phyloP scores from a whole-genome alignment of 2,113 vertebrate species.

The Panurus biarmicus region DNA sequence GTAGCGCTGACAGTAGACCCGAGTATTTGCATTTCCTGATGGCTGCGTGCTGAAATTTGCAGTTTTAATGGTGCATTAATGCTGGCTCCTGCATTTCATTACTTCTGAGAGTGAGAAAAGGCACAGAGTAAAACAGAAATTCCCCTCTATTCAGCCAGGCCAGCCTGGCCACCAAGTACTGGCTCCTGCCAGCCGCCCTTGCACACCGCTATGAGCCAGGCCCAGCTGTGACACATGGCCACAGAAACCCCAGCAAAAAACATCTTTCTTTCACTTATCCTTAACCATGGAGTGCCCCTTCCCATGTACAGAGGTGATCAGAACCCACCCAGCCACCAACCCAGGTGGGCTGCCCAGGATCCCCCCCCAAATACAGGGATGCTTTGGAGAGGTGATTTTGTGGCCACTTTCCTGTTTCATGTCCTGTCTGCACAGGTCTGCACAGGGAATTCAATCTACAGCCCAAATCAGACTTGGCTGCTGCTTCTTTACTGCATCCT shows the following conservation, averaged over 20 bases:
- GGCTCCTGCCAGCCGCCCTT: background rate
- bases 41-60: constrained; percentile 38
- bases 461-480: background rate
- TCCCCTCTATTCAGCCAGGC: background rate
- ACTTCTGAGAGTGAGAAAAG: background rate
- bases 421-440: background rate
- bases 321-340: background rate
- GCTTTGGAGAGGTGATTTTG: background rate
- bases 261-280: background rate
- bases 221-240: rapidly evolving
- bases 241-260: background rate
- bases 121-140: background rate
- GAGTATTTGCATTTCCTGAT: constrained; percentile 28
- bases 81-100: constrained; percentile 50
- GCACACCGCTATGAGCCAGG: rapidly evolving
- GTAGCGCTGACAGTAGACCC: background rate
- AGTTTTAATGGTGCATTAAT: constrained; percentile 48
- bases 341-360: background rate
- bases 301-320: background rate
- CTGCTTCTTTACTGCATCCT: background rate
- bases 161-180: background rate
- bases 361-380: rapidly evolving
- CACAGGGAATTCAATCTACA: background rate
- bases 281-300: background rate
- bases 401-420: rapidly evolving